phyloP scores from a whole-genome alignment of 2,888 invertebrate species.

The Strigamia transsilvanica region DNA sequence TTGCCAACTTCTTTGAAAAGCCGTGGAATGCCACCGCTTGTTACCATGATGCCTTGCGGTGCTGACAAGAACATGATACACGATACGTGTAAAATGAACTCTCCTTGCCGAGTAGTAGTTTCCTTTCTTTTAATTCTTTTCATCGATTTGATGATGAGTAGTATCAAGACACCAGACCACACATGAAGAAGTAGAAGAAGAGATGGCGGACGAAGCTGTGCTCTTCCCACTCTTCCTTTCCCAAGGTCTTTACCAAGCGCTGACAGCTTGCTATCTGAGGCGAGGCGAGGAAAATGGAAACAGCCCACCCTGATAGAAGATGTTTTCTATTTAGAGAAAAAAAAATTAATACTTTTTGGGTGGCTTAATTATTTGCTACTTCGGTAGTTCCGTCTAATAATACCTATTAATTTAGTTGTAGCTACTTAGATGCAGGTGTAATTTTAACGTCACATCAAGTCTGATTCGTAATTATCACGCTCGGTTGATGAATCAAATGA shows the following conservation, averaged over 20 bases:
- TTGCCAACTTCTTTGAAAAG: background rate
- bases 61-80: conserved; percentile 6
- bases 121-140: background rate
- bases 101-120: background rate
- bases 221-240: conserved; percentile 5
- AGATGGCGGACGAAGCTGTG: conserved; percentile 3
- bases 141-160: conserved; percentile 1
- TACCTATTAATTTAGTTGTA: conserved; percentile 24
- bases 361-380: background rate
- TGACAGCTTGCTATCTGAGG: conserved; percentile 44
- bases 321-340: background rate
- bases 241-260: conserved; percentile 24
- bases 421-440: background rate
- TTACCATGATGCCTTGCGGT: background rate
- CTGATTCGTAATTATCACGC: conserved; percentile 29
- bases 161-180: conserved; percentile 7
- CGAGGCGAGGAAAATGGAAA: conserved; percentile 39
- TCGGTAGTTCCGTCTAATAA: background rate
- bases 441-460: conserved; percentile 7
- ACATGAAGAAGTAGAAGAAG: conserved; percentile 12
- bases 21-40: background rate
- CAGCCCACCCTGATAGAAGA: conserved; percentile 36
- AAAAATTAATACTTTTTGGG: conserved; percentile 1
- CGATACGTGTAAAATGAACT: conserved; percentile 35
- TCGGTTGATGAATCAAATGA: conserved; percentile 2